Base-by-base conservation (phyloP, 2,888 invertebrate genomes). In the Trissonchulus sp. region DNA sequence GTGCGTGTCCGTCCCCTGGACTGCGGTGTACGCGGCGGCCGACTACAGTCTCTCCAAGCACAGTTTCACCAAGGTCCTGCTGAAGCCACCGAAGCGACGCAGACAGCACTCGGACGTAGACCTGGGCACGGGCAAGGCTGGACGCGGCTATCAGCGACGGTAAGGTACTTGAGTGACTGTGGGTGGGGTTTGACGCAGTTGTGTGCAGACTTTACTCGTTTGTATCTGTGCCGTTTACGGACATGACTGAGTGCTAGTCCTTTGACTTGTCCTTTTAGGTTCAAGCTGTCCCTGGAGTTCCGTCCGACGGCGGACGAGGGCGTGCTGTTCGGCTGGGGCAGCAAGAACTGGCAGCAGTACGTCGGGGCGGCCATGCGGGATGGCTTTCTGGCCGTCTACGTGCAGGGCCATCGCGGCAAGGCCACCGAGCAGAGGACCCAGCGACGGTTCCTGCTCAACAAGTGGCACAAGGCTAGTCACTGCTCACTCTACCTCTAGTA, bases 201-300 rank as follows among this genome's bases (percentile, higher is more conserved):
- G n/a, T 60, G n/a, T n/a, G n/a, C n/a, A n/a, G n/a, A n/a, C n/a
- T n/a, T n/a, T n/a, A n/a, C n/a, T n/a, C n/a, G n/a, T n/a, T n/a
- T n/a, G n/a, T n/a, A n/a, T n/a, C n/a, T n/a, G n/a, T n/a, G n/a
- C n/a, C n/a, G n/a, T n/a, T n/a, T n/a, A n/a, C n/a, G n/a, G n/a
- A n/a, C n/a, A n/a, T n/a, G n/a, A n/a, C n/a, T n/a, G n/a, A n/a
- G n/a, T n/a, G n/a, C n/a, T n/a, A n/a, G n/a, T n/a, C n/a, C n/a
- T 23, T 31, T 2, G 2, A 31, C 2, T 23, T 73, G 38, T 63
- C 8, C 63, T 1, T 62, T 72, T 30, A 75, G 75, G 30, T 15
- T 75, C 30, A 31, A 23, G 3, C 1, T 72, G 1, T 74, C 38
- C 33, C 28, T 75, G 35, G 48, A 3, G n/a, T 75, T 75, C 65